Conservation (phyloP, 2,797 vertebrate species). For the Nasua narica region DNA sequence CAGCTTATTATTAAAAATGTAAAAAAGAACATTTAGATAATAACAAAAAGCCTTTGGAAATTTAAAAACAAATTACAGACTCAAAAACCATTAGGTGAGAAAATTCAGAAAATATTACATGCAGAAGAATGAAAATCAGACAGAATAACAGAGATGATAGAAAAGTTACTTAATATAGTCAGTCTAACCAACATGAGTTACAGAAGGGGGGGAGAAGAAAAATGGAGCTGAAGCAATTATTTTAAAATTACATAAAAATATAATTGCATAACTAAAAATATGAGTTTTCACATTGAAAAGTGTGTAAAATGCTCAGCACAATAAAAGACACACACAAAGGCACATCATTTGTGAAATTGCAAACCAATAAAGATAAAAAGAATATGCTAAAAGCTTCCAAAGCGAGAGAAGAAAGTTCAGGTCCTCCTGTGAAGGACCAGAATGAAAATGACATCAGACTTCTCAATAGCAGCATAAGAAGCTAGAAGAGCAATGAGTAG, state of each 20-base stretch:
- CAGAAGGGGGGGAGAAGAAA: neutral
- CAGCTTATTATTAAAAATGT: neutral
- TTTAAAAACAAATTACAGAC: neutral
- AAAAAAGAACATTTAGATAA: neutral
- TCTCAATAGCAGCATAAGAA: neutral
- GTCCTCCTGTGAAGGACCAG: neutral
- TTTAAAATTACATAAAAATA: neutral
- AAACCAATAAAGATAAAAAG: neutral
- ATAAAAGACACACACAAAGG: neutral
- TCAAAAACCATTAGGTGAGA: neutral
- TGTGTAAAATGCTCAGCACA: neutral
- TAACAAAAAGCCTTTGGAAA: neutral
- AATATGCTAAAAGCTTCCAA: neutral
- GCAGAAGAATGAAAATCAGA: neutral
- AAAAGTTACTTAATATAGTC: neutral
- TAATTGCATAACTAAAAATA: neutral
- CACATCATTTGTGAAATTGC: neutral
- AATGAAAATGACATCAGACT: neutral
- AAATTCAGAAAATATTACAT: neutral
- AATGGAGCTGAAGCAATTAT: neutral
- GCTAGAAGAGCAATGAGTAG: neutral
- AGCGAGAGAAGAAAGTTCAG: neutral
- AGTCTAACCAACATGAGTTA: neutral
- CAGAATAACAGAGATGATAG: neutral
- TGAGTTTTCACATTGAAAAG: neutral